Evolutionary conservation across 2,113 vertebrate species (phyloP).

Genomic region (Pungitius pungitius): DNA sequence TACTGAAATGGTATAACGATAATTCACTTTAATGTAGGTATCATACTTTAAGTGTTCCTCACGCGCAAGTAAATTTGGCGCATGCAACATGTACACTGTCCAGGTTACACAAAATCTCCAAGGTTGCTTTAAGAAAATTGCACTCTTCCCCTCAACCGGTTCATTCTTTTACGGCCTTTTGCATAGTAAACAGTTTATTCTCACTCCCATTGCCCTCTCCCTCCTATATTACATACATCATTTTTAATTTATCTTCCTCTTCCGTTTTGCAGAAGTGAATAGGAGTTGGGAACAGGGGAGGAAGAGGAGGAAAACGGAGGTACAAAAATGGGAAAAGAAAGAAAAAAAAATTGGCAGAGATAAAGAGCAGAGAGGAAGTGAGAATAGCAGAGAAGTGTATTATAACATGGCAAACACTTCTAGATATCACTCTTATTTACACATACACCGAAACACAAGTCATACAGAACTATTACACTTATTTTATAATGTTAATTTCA

Average conservation of each 20-base stretch:
- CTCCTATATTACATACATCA: slow-evolving; percentile 2
- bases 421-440: slow-evolving; percentile 64
- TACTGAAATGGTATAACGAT: slow-evolving; percentile 47
- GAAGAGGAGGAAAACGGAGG: background rate
- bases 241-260: background rate
- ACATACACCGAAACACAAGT: slow-evolving; percentile 67
- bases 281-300: background rate
- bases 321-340: slow-evolving; percentile 8
- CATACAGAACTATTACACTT: slow-evolving; percentile 62
- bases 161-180: slow-evolving; percentile 55
- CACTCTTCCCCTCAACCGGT: slow-evolving; percentile 7
- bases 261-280: slow-evolving; percentile 17
- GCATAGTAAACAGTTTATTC: slow-evolving; percentile 73
- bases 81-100: slow-evolving; percentile 71
- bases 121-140: slow-evolving; percentile 53
- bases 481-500: slow-evolving; percentile 61
- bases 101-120: slow-evolving; percentile 39
- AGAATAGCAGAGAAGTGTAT: slow-evolving; percentile 21
- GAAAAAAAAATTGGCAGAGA: background rate
- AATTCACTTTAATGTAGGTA: slow-evolving; percentile 63
- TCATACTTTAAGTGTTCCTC: slow-evolving; percentile 47
- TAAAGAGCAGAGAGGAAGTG: slow-evolving; percentile 20
- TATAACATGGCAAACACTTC: slow-evolving; percentile 57
- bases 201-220: slow-evolving; percentile 2
- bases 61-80: slow-evolving; percentile 58